Base-by-base conservation (phyloP, 2,797 vertebrate species). In the Sebastiscus albofasciatus region DNA sequence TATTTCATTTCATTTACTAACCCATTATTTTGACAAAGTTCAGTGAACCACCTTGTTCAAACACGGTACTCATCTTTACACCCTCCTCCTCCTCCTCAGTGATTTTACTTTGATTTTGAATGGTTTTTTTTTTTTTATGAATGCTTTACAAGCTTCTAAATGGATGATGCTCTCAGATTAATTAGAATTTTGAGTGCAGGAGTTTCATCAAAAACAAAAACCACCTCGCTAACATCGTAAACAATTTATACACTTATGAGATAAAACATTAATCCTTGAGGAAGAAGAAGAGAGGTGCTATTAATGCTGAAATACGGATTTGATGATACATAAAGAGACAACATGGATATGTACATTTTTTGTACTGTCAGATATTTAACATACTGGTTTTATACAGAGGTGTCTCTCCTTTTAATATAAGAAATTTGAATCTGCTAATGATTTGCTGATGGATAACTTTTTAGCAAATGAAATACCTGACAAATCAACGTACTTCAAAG, bases 1-100 rank as follows among this genome's bases (percentile, higher is more conserved):
- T 31, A 68, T 49, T 67, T 72, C 1, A 61, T 76, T 77, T 22
- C 13, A 22, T 31, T 52, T 22, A 77, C 62, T 69, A 75, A 82
- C 54, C 9, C 34, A 6, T 59, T 46, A 60, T 54, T 59, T 65
- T 68, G 13, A 75, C 3, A 18, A 4, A 5, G 42, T 69, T 55
- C 4, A 58, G 20, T 72, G 24, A 66, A 46, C 34, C 39, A 52
- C 16, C 36, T 69, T 39, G 42, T 64, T 33, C 22, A 66, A 34
- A 83, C 20, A 10, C 3, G 20, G 20, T 67, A 8, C 31, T 71
- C 49, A 54, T 59, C 58, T 68, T 54, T 72, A 42, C 22, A 31
- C 16, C 6, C 6, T 67, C 5, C 13, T 10, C 33, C 31, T 72
- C 5, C 13, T 10, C 1, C 12, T 46, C 46, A 20, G 31, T 18